Evolutionary conservation across 2,797 vertebrate species (phyloP).

Genomic region (Leptoclinus maculatus): DNA sequence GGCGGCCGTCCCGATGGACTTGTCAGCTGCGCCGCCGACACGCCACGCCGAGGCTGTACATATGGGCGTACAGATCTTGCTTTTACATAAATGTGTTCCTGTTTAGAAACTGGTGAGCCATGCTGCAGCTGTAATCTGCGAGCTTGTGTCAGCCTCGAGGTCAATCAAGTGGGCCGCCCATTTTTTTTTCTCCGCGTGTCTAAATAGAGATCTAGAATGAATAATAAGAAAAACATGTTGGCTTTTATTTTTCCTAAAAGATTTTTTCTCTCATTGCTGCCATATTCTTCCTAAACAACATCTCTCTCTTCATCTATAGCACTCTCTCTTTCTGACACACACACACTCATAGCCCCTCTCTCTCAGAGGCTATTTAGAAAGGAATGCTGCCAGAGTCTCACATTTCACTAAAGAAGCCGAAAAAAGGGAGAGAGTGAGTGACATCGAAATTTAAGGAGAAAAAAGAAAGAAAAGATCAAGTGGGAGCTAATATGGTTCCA

Average conservation of each 20-base stretch:
- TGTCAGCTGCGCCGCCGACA: constrained; percentile 54
- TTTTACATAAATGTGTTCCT: constrained; percentile 64
- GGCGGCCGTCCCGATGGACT: constrained; percentile 49
- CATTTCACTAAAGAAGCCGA: constrained; percentile 73
- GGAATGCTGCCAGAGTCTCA: constrained; percentile 72
- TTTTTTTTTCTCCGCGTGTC: neutral
- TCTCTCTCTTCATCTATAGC: constrained; percentile 12
- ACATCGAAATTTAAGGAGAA: constrained; percentile 29
- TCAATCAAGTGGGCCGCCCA: neutral
- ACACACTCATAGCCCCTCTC: neutral
- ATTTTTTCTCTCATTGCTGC: constrained; percentile 13
- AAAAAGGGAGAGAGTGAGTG: constrained; percentile 46
- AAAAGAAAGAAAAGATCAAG: constrained; percentile 16
- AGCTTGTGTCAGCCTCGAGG: constrained; percentile 23
- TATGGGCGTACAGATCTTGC: constrained; percentile 52
- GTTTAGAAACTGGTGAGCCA: constrained; percentile 37
- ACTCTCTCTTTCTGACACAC: constrained; percentile 14
- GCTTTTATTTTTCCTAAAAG: constrained; percentile 8
- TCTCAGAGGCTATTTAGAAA: constrained; percentile 62
- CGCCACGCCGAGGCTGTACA: constrained; percentile 23
- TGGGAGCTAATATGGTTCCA: constrained; percentile 7
- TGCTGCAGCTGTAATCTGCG: constrained; percentile 32
- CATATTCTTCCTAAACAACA: constrained; percentile 18
- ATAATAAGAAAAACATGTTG: constrained; percentile 35
- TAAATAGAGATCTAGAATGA: constrained; percentile 34